Conservation (phyloP, 92 coral and sea anemone genomes). For the Metridium senile region DNA sequence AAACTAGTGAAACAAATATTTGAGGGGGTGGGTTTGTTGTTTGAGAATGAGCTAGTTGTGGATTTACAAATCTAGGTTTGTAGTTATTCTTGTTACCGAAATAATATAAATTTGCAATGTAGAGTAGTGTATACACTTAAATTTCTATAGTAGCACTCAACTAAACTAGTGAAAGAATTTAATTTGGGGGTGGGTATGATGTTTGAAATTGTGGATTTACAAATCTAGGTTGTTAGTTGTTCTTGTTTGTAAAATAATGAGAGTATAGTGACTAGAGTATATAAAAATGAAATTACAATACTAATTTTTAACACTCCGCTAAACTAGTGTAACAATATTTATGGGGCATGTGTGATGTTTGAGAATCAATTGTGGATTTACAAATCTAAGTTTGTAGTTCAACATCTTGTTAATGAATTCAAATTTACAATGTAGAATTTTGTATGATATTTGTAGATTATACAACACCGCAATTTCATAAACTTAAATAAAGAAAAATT, state of each 20-base stretch:
- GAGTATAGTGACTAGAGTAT: no score
- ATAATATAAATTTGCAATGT: neutral
- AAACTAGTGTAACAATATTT: neutral
- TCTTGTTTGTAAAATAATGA: neutral
- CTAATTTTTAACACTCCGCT: no score
- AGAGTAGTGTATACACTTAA: no score
- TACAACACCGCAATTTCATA: no score
- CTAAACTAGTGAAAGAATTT: no score
- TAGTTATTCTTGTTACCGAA: neutral
- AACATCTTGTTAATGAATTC: neutral
- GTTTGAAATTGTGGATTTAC: conserved; percentile 31
- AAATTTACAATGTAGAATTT: neutral
- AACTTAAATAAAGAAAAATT: no score
- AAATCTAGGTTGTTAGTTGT: conserved; percentile 22
- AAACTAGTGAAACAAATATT: neutral
- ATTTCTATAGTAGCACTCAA: no score
- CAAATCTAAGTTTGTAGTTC: neutral
- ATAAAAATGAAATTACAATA: no score
- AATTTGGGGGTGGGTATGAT: conserved; percentile 16
- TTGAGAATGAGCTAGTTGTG: neutral
- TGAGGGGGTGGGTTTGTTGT: neutral
- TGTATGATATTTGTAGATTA: no score
- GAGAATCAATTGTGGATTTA: neutral
- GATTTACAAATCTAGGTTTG: neutral
- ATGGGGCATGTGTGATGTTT: neutral